Evolutionary conservation across 2,113 vertebrate species (phyloP), one percentile per base, ranked within the genome.

Genomic region (Peucedramus taeniatus): DNA sequence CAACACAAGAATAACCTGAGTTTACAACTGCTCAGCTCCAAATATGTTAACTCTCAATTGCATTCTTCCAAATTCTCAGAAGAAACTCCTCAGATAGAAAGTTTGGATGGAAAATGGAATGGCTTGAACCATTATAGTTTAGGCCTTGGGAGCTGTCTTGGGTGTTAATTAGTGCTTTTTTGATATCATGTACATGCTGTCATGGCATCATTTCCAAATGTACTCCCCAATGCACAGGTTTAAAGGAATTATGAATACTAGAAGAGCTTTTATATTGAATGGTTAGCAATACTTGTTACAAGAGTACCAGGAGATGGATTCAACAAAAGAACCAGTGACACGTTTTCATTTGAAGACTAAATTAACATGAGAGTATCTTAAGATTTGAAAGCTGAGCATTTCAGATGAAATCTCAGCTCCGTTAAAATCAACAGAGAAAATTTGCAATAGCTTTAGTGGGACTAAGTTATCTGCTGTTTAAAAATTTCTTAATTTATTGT

Each of bases 41-140:
- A 49, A 49, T 49, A 66, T 0, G 0, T 13, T 22, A 11, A 77
- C 33, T 63, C 27, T 35, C 27, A 56, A 15, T 20, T 4, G 1
- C 9, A 18, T 47, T 68, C 60, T 15, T 64, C 7, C 22, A 40
- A 83, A 68, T 70, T 56, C 12, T 57, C 3, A 18, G 17, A 44
- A 78, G n/a, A 56, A 84, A 44, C 5, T 60, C 13, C 16, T 64
- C 33, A 69, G 20, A 17, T 61, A 9, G 19, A 81, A 72, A 65
- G 35, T 63, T 3, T 31, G 28, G 14, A 37, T 49, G 7, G 45
- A 57, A 54, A 53, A 1, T 33, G 7, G 35, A 77, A 57, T 57
- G 76, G 51, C 22, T 83, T 68, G 21, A 64, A 56, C 39, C 3
- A 7, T 33, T 10, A 65, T 1, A 87, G 13, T 57, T 93, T 22